Conservation (phyloP, 2,888 invertebrate genomes). For the Polydesmus complanatus region DNA sequence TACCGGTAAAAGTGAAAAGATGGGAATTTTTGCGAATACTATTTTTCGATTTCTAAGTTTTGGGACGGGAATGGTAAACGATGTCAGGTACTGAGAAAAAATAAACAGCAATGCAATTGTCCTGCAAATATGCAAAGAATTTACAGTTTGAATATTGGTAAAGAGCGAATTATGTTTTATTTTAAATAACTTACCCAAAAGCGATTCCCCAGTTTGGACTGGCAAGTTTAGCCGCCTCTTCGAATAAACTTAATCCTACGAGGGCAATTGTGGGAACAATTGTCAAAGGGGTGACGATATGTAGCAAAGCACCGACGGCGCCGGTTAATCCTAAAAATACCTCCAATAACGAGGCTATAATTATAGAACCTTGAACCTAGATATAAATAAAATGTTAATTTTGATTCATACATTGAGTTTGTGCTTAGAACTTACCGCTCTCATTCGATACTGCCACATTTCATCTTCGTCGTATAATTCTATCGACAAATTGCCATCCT, state of each 20-base stretch:
- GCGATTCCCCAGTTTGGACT: slow-evolving; percentile 32
- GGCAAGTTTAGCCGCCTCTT: slow-evolving; percentile 29
- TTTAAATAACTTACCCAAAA: slow-evolving; percentile 25
- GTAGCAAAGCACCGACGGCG: slow-evolving; percentile 28
- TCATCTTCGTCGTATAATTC: background rate
- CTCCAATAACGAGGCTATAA: slow-evolving; percentile 28
- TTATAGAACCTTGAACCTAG: slow-evolving; percentile 31
- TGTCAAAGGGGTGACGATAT: slow-evolving; percentile 31
- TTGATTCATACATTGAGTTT: background rate
- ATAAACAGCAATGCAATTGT: slow-evolving; percentile 5
- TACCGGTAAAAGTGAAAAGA: slow-evolving; percentile 23
- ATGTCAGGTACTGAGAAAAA: slow-evolving; percentile 10
- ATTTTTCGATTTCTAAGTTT: background rate
- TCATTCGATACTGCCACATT: background rate
- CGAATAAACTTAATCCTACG: slow-evolving; percentile 32
- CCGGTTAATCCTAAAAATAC: slow-evolving; percentile 31
- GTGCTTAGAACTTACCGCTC: too few species aligned
- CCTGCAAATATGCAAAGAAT: background rate
- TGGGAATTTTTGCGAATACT: slow-evolving; percentile 5
- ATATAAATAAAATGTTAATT: background rate
- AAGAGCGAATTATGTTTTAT: background rate
- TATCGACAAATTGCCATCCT: too few species aligned
- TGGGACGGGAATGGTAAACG: background rate
- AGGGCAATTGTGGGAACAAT: slow-evolving; percentile 33
- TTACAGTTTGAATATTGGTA: background rate